phyloP scores from a whole-genome alignment of 2,113 vertebrate species.

The Osmerus eperlanus region DNA sequence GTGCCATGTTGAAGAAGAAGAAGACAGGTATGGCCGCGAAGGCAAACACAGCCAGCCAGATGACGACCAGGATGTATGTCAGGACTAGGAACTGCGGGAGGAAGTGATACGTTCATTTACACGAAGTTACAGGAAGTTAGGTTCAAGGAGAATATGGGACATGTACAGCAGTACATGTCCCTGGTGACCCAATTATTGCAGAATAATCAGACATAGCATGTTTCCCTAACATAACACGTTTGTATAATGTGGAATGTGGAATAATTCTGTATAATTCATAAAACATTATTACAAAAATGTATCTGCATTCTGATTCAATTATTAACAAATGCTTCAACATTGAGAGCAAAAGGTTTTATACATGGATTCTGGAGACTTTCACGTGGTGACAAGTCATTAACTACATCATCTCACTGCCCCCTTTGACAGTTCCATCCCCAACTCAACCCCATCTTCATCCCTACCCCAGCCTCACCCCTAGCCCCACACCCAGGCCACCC shows the following conservation, averaged over 20 bases:
- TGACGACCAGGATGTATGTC: slow-evolving; percentile 88
- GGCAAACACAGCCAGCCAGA: slow-evolving; percentile 93
- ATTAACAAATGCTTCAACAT: no score
- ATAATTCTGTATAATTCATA: no score
- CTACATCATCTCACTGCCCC: no score
- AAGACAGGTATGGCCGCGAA: slow-evolving; percentile 89
- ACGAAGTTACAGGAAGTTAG: background rate
- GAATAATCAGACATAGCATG: background rate
- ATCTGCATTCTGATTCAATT: no score
- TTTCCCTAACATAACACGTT: background rate
- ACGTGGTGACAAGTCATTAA: no score
- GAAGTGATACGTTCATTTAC: slow-evolving; percentile 47
- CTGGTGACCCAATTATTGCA: slow-evolving; percentile 30
- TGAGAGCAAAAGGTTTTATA: no score
- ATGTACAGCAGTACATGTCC: slow-evolving; percentile 2
- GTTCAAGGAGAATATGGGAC: background rate
- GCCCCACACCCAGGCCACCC: background rate
- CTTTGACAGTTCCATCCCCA: no score
- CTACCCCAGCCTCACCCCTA: background rate
- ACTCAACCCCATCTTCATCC: no score
- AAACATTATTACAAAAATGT: no score
- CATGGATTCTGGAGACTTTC: no score
- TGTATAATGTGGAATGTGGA: no score
- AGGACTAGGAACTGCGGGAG: slow-evolving; percentile 89
- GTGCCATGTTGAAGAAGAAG: slow-evolving; percentile 95